Conservation (phyloP, 1,140 invertebrate species). For the Limonius californicus region DNA sequence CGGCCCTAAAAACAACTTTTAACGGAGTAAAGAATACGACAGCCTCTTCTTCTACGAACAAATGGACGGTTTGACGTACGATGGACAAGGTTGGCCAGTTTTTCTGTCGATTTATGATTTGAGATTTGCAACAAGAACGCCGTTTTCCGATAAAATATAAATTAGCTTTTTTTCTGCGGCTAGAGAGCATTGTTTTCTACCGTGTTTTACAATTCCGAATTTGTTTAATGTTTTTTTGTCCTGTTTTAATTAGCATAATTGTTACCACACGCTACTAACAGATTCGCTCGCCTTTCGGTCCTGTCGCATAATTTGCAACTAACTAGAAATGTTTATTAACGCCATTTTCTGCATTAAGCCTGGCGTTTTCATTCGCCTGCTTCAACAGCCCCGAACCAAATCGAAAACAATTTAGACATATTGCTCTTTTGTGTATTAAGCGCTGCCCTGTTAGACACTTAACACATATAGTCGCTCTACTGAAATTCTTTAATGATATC, state of each 20-base stretch:
- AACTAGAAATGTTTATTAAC: constrained; percentile 6
- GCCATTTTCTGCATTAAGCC: not conserved
- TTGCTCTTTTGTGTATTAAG: too few species aligned
- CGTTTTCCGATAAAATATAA: constrained; percentile 12
- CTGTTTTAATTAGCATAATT: constrained; percentile 7
- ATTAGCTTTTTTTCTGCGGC: not conserved
- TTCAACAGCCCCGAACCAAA: too few species aligned
- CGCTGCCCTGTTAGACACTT: too few species aligned
- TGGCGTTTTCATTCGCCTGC: too few species aligned
- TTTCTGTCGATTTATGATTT: constrained; percentile 14
- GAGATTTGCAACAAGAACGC: constrained; percentile 5
- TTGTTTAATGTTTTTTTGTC: not conserved
- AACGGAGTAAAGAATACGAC: not conserved
- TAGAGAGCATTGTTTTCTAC: constrained; percentile 9
- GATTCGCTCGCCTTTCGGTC: not conserved
- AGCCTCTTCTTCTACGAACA: not conserved
- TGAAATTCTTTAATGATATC: too few species aligned
- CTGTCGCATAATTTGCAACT: not conserved
- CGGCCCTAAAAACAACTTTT: constrained; percentile 3
- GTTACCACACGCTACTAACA: constrained; percentile 9
- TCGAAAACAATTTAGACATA: too few species aligned
- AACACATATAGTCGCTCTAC: too few species aligned
- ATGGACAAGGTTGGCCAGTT: constrained; percentile 12
- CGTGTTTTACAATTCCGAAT: not conserved
- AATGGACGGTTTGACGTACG: constrained; percentile 7